Conservation (phyloP, 2,113 vertebrate species). For the Amphilophus citrinellus region DNA sequence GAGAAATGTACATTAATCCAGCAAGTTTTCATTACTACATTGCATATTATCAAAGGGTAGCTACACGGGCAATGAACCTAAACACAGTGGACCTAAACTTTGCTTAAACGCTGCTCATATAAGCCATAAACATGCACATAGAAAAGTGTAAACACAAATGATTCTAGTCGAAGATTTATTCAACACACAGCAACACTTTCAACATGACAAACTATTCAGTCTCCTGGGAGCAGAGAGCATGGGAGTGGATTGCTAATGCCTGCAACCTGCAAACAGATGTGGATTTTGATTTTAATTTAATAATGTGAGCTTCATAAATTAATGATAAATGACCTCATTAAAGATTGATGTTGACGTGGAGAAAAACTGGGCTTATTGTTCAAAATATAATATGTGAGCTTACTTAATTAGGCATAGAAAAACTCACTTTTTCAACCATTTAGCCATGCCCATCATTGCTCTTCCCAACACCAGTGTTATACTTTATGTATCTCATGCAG, state of each 20-base stretch:
- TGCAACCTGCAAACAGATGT: background rate
- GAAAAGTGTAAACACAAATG: background rate
- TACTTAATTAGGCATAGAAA: too few relatives aligned
- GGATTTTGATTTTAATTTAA: background rate
- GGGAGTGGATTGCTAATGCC: background rate
- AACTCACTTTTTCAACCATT: background rate
- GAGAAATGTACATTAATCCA: too few relatives aligned
- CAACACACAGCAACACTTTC: background rate
- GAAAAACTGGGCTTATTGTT: background rate
- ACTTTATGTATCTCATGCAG: too few relatives aligned
- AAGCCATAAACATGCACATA: background rate
- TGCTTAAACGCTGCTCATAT: background rate
- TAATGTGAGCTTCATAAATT: background rate
- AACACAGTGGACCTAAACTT: too few relatives aligned
- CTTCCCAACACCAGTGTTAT: too few relatives aligned
- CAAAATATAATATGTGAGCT: background rate
- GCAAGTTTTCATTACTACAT: too few relatives aligned
- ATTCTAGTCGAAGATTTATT: rapidly evolving
- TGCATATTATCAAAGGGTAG: too few relatives aligned
- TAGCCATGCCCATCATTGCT: background rate
- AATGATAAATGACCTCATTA: background rate
- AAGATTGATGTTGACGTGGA: background rate
- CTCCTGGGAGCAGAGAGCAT: background rate
- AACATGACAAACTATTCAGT: background rate
- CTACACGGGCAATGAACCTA: too few relatives aligned